Evolutionary conservation across 2,797 vertebrate species (phyloP).

Genomic region (Spheniscus humboldti): DNA sequence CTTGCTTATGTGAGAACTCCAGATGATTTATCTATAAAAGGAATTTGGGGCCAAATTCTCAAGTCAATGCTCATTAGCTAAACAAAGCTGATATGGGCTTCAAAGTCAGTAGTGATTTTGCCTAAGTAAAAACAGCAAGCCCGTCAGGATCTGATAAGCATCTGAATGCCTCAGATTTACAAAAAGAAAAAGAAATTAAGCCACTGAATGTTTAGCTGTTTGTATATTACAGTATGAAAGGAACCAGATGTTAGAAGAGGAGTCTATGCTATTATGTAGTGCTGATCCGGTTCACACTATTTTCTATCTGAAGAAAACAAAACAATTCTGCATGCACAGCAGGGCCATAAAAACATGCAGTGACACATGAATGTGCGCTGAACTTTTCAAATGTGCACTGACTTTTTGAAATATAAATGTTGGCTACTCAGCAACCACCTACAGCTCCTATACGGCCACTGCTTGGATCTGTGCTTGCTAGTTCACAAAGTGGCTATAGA

Average conservation of each 20-base stretch:
- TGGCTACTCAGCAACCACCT: constrained; percentile 7
- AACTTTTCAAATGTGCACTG: constrained; percentile 21
- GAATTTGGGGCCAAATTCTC: constrained; percentile 54
- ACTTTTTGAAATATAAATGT: constrained; percentile 4
- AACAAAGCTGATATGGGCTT: constrained; percentile 40
- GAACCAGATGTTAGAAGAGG: constrained; percentile 30
- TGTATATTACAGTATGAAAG: constrained; percentile 25
- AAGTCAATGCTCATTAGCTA: constrained; percentile 47
- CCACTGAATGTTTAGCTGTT: constrained; percentile 49
- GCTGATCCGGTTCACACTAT: constrained; percentile 9
- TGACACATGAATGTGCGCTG: constrained; percentile 52
- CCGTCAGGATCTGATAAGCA: constrained; percentile 31
- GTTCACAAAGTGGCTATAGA: neutral
- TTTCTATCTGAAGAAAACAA: constrained; percentile 38
- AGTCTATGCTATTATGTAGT: neutral
- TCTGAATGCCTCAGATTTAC: constrained; percentile 19
- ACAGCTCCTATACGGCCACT: neutral
- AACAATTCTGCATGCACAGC: constrained; percentile 46
- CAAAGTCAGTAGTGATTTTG: constrained; percentile 53
- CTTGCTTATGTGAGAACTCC: constrained; percentile 12
- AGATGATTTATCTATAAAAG: constrained; percentile 54
- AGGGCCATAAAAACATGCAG: constrained; percentile 53
- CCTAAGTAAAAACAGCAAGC: constrained; percentile 56
- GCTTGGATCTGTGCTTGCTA: neutral
- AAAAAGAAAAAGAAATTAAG: constrained; percentile 45